Base-by-base conservation (phyloP, 2,113 vertebrate genomes). In the Strigops habroptila region DNA sequence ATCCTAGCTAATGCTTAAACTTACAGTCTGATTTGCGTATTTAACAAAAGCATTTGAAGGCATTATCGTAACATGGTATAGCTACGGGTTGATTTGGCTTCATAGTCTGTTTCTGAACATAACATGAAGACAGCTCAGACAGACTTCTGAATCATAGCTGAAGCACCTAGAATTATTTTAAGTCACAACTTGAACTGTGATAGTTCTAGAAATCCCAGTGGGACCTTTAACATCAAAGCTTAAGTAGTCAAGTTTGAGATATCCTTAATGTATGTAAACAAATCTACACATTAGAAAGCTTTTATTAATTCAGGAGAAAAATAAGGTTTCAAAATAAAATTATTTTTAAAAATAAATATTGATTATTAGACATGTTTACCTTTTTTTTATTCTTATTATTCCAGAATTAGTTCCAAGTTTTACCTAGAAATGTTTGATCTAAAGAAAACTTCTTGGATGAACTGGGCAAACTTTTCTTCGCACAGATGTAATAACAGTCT, bases 401-500 rank as follows among this genome's bases (percentile, higher is more conserved):
- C 6, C 35, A 62, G 30, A 37, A 2, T 27, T 49, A 73, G 7
- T 76, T 89, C 18, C 4, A 18, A 8, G 23, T 37, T 75, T 92
- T 64, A 44, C 15, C 18, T 43, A 73, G 37, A 93, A 90, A 51
- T 85, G 12, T 15, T 82, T 87, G 23, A 43, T 53, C 21, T 60
- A 31, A 51, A 25, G 25, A 23, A 10, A 39, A 80, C 19, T 53
- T 49, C 37, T 64, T 28, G 44, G 31, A 60, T 63, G 18, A 89
- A 63, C 2, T 49, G 28, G 21, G 19, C 37, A 93, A 88, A 49
- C n/a, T 10, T 76, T 86, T 79, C 77, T 33, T 84, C 78, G 55
- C 0, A 0, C 31, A 44, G n/a, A 15, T 18, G 46, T 3, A 49
- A 24, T 24, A 64, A 33, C 7, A 37, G 7, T 49, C 63, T 62